phyloP scores from a whole-genome alignment of 2,113 vertebrate species.

The Oplegnathus fasciatus region DNA sequence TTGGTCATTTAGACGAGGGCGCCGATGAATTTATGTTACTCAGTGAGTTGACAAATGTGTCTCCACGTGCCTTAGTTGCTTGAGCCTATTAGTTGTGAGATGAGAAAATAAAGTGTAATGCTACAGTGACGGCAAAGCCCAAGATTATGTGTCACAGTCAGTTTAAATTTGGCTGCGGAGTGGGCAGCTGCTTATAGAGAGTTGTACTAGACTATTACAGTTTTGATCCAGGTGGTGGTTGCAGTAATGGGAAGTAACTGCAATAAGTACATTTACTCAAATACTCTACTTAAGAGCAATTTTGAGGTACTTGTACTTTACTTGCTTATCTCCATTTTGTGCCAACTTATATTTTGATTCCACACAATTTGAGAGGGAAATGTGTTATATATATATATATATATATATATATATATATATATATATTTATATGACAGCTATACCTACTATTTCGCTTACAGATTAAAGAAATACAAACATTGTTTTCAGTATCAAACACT shows the following conservation, averaged over 20 bases:
- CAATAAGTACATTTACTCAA: not conserved
- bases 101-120: conserved; percentile 52
- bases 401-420: no score
- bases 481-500: not conserved
- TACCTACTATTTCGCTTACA: not conserved
- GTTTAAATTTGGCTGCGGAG: conserved; percentile 40
- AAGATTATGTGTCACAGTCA: conserved; percentile 40
- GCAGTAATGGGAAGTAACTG: not conserved
- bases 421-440: not conserved
- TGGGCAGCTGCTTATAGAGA: not conserved
- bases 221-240: conserved; percentile 5
- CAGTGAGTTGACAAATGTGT: conserved; percentile 54
- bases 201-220: conserved; percentile 3
- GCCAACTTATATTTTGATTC: not conserved
- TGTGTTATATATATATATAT: no score
- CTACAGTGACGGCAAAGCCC: conserved; percentile 27
- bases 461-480: not conserved
- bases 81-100: conserved; percentile 57
- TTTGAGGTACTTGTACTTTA: no score
- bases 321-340: no score
- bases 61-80: conserved; percentile 45
- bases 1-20: conserved; percentile 69
- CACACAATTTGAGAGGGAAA: not conserved
- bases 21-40: conserved; percentile 52
- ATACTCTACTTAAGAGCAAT: not conserved